Percentiles rank a stretch among this genome's conserved stretches.
Evolutionary conservation across 2,888 invertebrate species (phyloP).

Genomic region (Alviniconcha strummeri): DNA sequence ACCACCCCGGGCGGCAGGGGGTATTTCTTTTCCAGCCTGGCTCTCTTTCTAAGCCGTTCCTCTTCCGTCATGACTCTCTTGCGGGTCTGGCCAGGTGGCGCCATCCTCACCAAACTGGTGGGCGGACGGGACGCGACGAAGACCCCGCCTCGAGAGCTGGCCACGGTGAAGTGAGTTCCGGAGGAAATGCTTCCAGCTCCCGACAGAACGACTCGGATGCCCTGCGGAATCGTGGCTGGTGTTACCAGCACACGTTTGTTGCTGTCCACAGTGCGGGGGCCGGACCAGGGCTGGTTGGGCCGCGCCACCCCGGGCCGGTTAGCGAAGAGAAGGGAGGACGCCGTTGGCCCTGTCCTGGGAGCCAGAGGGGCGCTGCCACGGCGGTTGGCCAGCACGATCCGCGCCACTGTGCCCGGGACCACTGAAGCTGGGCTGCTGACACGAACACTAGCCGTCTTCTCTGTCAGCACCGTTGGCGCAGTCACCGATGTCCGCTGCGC

Average conservation of each 20-base stretch:
- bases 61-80: constrained; percentile 34
- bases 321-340: neutral
- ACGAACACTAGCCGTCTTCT: neutral
- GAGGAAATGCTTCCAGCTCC: neutral
- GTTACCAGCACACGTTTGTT: constrained; percentile 21
- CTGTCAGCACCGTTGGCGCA: neutral
- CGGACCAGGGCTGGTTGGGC: constrained; percentile 25
- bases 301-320: neutral
- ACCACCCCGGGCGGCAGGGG: constrained; percentile 46
- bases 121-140: neutral
- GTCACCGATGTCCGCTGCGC: neutral
- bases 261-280: constrained; percentile 27
- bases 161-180: neutral
- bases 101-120: neutral
- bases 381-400: constrained; percentile 14
- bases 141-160: constrained; percentile 10
- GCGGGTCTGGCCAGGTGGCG: neutral
- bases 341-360: constrained; percentile 16
- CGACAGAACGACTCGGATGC: constrained; percentile 1
- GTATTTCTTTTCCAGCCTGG: constrained; percentile 43
- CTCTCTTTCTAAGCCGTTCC: constrained; percentile 38
- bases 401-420: constrained; percentile 15
- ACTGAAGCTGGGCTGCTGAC: neutral
- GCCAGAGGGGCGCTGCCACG: neutral
- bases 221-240: neutral